A percentile compares a stretch with the other conserved stretches of the same genome.
Evolutionary conservation across 2,888 invertebrate genomes (phyloP).

Genomic region (Prenolepis imparis): DNA sequence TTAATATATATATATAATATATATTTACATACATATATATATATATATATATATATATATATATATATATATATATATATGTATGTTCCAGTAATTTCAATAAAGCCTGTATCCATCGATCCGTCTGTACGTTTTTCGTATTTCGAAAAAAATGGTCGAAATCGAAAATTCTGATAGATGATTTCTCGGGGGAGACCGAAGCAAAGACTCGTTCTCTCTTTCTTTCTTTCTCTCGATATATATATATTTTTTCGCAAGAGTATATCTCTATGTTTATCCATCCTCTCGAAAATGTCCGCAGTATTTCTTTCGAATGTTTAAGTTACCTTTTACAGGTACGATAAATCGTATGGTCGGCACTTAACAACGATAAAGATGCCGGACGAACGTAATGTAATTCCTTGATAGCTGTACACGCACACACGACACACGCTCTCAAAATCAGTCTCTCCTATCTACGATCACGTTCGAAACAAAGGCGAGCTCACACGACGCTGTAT

Average conservation of each 20-base stretch:
- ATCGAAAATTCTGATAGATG: conserved; percentile 34
- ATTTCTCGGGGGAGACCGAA: conserved; percentile 31
- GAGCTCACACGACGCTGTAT: conserved; percentile 74
- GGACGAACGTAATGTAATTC: conserved; percentile 49
- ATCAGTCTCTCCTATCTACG: conserved; percentile 42
- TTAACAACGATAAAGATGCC: conserved; percentile 34
- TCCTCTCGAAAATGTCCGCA: conserved; percentile 22
- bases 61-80: conserved; percentile 60
- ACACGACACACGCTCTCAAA: conserved; percentile 37
- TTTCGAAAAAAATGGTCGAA: conserved; percentile 39
- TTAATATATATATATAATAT: conserved; percentile 59
- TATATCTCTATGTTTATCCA: not conserved
- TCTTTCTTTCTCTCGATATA: conserved; percentile 8
- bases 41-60: conserved; percentile 60
- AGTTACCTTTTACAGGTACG: conserved; percentile 58
- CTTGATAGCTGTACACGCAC: conserved; percentile 36
- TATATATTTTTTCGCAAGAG: conserved; percentile 2
- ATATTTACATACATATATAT: conserved; percentile 58
- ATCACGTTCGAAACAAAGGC: conserved; percentile 64
- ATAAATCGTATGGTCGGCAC: conserved; percentile 50
- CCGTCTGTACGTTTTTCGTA: conserved; percentile 30
- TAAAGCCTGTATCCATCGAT: conserved; percentile 34
- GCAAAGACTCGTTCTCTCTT: conserved; percentile 11
- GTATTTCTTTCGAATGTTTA: conserved; percentile 60
- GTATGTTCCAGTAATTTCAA: conserved; percentile 45